These are phyloP conservation scores for Cyrtorhinus lividipennis DNA, from an alignment of 1,140 invertebrate species.

Conservation along the genomic window DNA sequence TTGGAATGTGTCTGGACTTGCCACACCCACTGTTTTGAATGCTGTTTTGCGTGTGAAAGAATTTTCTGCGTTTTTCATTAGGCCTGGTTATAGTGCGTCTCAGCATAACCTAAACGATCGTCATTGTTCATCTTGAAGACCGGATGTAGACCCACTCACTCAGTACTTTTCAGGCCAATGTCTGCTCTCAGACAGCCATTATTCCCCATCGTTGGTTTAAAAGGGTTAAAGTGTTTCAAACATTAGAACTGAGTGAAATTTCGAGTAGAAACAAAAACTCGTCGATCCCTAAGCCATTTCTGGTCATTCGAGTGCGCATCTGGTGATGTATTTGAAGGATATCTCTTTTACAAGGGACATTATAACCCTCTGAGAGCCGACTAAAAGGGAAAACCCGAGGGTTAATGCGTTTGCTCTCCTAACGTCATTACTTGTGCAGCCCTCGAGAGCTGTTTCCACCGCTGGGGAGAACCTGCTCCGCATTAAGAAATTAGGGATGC, in stretches of 20 bases:
- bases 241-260: constrained; percentile 3
- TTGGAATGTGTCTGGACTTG: no score
- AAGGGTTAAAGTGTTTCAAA: no score
- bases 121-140: no score
- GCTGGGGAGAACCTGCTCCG: background rate
- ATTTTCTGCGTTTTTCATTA: no score
- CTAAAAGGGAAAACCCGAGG: background rate
- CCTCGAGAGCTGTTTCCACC: background rate
- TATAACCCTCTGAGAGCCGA: background rate
- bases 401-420: background rate
- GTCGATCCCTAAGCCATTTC: background rate
- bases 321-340: background rate
- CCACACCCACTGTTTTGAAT: no score
- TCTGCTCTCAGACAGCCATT: no score
- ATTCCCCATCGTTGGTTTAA: no score
- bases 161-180: no score
- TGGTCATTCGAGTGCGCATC: background rate
- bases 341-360: background rate
- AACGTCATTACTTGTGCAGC: background rate
- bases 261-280: background rate
- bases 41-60: no score
- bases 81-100: no score
- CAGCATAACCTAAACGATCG: no score
- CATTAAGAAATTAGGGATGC: constrained; percentile 8
- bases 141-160: no score